phyloP scores from a whole-genome alignment of 2,888 invertebrate species.

The Pristionchus exspectatus region DNA sequence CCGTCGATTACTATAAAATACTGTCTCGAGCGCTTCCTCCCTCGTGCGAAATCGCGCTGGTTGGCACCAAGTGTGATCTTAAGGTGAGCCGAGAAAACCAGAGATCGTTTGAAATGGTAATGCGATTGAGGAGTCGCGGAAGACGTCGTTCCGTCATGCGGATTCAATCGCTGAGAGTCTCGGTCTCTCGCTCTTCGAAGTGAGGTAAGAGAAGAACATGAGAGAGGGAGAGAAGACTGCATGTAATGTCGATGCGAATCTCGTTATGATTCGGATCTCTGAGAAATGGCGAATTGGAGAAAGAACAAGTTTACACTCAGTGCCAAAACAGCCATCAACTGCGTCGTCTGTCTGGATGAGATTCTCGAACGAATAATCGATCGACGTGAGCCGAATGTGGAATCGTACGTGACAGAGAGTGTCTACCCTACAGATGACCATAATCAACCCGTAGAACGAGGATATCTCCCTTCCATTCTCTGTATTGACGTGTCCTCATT shows the following conservation, averaged over 20 bases:
- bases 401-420: conserved; percentile 43
- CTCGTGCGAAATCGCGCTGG: conserved; percentile 5
- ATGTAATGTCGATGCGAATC: conserved; percentile 1
- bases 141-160: conserved; percentile 49
- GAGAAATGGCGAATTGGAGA: background rate
- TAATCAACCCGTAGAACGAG: background rate
- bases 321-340: conserved; percentile 55
- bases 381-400: conserved; percentile 5
- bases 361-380: conserved; percentile 35
- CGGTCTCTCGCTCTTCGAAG: conserved; percentile 55
- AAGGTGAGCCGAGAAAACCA: background rate
- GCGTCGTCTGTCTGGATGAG: conserved; percentile 52
- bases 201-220: conserved; percentile 43
- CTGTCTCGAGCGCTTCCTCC: conserved; percentile 37
- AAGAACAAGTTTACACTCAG: conserved; percentile 22
- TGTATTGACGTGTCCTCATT: conserved; percentile 12
- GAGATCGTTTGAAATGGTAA: background rate
- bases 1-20: conserved; percentile 5
- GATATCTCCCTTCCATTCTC: conserved; percentile 43
- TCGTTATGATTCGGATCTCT: conserved; percentile 5
- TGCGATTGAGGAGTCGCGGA: conserved; percentile 40
- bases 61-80: conserved; percentile 52
- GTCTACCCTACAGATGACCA: conserved; percentile 43
- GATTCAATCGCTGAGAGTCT: conserved; percentile 49
- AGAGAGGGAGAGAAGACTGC: background rate